Evolutionary conservation across 2,113 vertebrate genomes (phyloP), one percentile per base, ranked within the genome.

Genomic region (Callospermophilus lateralis): DNA sequence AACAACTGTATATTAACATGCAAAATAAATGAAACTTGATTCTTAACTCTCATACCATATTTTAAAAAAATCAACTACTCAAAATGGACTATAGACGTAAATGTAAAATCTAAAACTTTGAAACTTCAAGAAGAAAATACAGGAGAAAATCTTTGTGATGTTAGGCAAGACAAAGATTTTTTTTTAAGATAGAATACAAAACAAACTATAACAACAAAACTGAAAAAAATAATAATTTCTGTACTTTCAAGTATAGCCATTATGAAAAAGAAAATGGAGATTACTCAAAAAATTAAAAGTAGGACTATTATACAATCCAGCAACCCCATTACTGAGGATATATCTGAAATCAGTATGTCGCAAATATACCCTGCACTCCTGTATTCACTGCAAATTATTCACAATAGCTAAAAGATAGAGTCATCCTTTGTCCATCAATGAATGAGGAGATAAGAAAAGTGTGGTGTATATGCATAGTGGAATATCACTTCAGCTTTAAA

Each of bases 101-200:
- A 88, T 84, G 11, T 51, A 92, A 95, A 92, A 74, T 15, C 61
- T 94, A 68, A 92, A 87, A 88, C 48, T 89, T 85, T 78, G 34
- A 78, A 83, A 45, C 67, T 72, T 68, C 37, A 58, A 81, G 20
- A 89, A 81, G 37, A 68, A 72, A 78, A 53, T 5, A 79, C 12
- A 80, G 19, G 22, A 84, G 32, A 93, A 97, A 97, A 81, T 89
- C 5, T 67, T 61, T 79, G 28, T 83, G 68, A 78, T 61, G 61
- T 94, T 26, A 83, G 28, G 76, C 86, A 85, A 74, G 6, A n/a
- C 37, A 51, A 88, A 72, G 32, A 67, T 80, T 70, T 74, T 89
- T 74, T 61, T 53, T 15, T 10, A 51, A 74, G 39, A 39, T 55
- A 65, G 32, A 81, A 92, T 6, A 87, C 53, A 70, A 93, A 93